phyloP scores from a whole-genome alignment of 2,113 vertebrate genomes.

The Lathamus discolor region DNA sequence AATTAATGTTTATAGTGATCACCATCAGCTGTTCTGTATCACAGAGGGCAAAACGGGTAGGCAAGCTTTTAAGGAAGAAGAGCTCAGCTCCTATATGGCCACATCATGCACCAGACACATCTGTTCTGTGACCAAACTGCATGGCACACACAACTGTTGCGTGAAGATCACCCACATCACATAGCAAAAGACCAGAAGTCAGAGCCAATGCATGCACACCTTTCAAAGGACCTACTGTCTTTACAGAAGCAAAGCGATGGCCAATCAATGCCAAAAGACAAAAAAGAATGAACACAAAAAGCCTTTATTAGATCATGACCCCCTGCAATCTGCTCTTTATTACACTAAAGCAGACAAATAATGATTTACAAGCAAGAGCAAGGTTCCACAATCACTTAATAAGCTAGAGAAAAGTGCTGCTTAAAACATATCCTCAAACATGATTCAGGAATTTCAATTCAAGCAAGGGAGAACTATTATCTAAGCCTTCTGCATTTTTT shows the following conservation, averaged over 20 bases:
- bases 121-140: not conserved
- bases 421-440: not conserved
- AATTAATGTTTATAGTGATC: not conserved
- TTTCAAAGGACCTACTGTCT: not conserved
- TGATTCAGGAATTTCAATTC: not conserved
- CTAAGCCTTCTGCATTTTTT: not conserved
- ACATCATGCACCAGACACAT: not conserved
- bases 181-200: not conserved
- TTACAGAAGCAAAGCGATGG: not conserved
- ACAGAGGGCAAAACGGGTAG: not conserved
- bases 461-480: not conserved
- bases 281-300: not conserved
- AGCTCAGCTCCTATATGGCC: not conserved
- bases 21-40: not conserved
- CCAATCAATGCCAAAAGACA: rapidly evolving
- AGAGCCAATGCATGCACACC: not conserved
- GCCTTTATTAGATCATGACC: not conserved
- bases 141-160: rapidly evolving
- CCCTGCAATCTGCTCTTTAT: not conserved
- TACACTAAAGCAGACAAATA: not conserved
- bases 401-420: not conserved
- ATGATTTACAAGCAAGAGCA: not conserved
- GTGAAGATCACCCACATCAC: rapidly evolving
- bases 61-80: not conserved
- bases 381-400: not conserved